These are phyloP conservation scores for Trochalopteron elliotii DNA, from an alignment of 2,113 vertebrate species.

Conservation along the genomic window DNA sequence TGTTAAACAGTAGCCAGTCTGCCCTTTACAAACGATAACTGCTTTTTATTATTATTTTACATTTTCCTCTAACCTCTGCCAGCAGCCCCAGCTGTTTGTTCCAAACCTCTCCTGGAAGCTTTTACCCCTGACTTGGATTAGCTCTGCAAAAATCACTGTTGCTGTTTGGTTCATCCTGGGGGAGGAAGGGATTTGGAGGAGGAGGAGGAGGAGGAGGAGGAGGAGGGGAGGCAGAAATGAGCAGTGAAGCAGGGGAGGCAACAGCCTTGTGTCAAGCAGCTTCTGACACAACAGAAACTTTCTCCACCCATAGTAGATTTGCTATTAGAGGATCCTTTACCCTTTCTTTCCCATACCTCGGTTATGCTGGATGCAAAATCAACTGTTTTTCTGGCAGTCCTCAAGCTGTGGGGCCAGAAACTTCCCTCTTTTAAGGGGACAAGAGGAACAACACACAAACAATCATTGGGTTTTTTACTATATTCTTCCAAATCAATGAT, in stretches of 20 bases:
- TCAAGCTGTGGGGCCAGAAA: not conserved
- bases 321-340: not conserved
- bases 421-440: not conserved
- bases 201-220: not conserved
- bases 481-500: not conserved
- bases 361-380: not conserved
- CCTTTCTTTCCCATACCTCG: not conserved
- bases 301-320: not conserved
- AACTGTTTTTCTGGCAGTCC: not conserved
- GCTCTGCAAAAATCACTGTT: not conserved
- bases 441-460: not conserved
- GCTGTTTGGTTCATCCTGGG: not conserved
- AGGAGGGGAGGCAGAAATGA: not conserved
- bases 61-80: not conserved
- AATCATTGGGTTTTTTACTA: not conserved
- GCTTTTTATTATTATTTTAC: not conserved
- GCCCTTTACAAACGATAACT: not conserved
- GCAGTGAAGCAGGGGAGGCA: not conserved
- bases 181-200: not conserved
- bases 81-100: not conserved
- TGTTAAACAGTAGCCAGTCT: constrained; percentile 13
- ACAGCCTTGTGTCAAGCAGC: not conserved
- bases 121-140: not conserved
- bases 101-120: not conserved
- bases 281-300: constrained; percentile 5